Base-by-base conservation (phyloP, 2,888 invertebrate genomes). In the Empis livida region DNA sequence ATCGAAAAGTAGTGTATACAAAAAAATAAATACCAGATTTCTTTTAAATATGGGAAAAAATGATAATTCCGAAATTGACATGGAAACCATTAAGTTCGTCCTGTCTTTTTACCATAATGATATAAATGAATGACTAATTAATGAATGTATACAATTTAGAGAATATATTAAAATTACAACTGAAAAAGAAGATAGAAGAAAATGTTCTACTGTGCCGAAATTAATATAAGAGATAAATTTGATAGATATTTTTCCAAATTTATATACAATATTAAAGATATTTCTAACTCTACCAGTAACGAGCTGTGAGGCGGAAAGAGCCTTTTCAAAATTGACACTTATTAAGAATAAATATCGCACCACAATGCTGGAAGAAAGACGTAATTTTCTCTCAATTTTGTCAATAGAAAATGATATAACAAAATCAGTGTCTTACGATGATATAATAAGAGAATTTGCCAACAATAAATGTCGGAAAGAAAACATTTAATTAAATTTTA, bases 91-190 rank as follows among this genome's bases (percentile, higher is more conserved):
- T 32, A 32, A 32, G 32, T 13, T 32, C 32, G 32, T 32, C 32
- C 11, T 32, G 4, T 44, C 17, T 39, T 46, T 70, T 14, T 63
- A 96, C 32, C 13, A 13, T 32, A 13, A 32, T 32, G 32, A 32
- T 32, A 32, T 32, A 32, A 9, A 32, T 9, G 32, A 32, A 32
- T 4, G 32, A 32, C 13, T 32, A 32, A 32, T 32, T 13, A 32
- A 32, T 13, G 32, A 32, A 32, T 32, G 11, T 15, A 14, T 13
- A 32, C 32, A 32, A 32, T 32, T 32, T 32, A 32, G 13, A 32
- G 32, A 32, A 32, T 32, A 32, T 32, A 10, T 32, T 32, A 32
- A 32, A 32, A 32, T 32, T 13, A 32, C 32, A 32, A 32, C 10
- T 37, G 8, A 32, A 32, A 32, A 10, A 32, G 32, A 20, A 20